These are phyloP conservation scores for Eupeodes corollae DNA, from an alignment of 1,140 invertebrate genomes.

Conservation along the genomic window DNA sequence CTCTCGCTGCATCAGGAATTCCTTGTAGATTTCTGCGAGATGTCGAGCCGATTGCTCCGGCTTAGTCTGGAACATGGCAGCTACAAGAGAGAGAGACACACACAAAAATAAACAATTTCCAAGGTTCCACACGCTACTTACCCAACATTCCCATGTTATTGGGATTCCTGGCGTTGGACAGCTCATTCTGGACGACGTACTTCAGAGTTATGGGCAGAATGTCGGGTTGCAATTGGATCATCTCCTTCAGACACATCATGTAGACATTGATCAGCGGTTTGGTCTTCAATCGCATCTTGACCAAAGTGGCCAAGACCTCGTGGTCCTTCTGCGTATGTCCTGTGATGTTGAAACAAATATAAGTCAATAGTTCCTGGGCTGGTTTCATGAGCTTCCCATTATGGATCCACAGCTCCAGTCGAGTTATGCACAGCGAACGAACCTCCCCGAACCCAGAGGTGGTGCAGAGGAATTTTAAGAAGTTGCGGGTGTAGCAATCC, in stretches of 20 bases:
- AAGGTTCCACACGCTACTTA: slow-evolving; percentile 41
- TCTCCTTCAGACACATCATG: slow-evolving; percentile 66
- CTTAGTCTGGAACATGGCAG: slow-evolving; percentile 73
- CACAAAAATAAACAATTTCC: too few species aligned
- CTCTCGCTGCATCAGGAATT: slow-evolving; percentile 76
- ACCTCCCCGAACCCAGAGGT: slow-evolving; percentile 76
- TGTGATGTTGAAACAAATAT: slow-evolving; percentile 74
- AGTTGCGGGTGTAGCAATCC: slow-evolving; percentile 78
- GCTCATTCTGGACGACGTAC: slow-evolving; percentile 88
- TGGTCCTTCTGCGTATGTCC: slow-evolving; percentile 66
- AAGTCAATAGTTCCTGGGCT: slow-evolving; percentile 86
- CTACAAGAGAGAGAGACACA: slow-evolving; percentile 36
- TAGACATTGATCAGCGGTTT: slow-evolving; percentile 86
- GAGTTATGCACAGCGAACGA: slow-evolving; percentile 65
- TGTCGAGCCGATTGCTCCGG: slow-evolving; percentile 63
- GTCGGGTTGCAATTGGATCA: slow-evolving; percentile 47
- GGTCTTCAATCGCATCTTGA: slow-evolving; percentile 85
- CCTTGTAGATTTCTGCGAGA: slow-evolving; percentile 72
- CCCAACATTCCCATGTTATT: slow-evolving; percentile 70
- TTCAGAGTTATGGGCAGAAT: slow-evolving; percentile 81
- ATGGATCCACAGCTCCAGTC: slow-evolving; percentile 88
- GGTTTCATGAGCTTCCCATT: slow-evolving; percentile 86
- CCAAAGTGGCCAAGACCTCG: slow-evolving; percentile 80
- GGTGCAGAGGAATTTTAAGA: slow-evolving; percentile 71
- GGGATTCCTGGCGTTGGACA: slow-evolving; percentile 80